A percentile compares a stretch with the other conserved stretches of the same genome.
Conservation (phyloP, 2,888 invertebrate species). For the Myopa testacea region DNA sequence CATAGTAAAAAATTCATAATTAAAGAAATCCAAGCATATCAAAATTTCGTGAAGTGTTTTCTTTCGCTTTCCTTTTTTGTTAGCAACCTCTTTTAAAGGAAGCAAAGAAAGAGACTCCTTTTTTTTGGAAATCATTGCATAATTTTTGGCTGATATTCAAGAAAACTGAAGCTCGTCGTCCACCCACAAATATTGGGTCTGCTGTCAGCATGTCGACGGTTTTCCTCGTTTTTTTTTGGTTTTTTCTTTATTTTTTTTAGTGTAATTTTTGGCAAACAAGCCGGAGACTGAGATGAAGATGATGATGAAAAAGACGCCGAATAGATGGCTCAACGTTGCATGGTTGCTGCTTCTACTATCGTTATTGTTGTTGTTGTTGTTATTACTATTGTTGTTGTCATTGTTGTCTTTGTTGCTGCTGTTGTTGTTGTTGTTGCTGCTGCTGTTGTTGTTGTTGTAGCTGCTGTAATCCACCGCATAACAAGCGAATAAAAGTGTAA, state of each 20-base stretch:
- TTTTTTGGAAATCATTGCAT: slow-evolving; percentile 13
- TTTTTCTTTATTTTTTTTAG: neutral
- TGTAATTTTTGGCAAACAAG: too few relatives aligned
- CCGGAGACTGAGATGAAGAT: too few relatives aligned
- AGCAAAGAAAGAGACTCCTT: neutral
- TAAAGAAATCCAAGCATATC: neutral
- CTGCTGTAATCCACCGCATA: slow-evolving; percentile 42
- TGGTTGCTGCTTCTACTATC: neutral
- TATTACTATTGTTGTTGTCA: neutral
- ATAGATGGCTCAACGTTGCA: too few relatives aligned
- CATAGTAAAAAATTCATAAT: neutral
- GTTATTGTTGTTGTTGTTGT: slow-evolving; percentile 26
- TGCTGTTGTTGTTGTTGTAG: slow-evolving; percentile 20
- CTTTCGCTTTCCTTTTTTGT: neutral
- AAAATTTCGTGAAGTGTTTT: neutral
- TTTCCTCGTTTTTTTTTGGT: neutral
- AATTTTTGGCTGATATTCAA: slow-evolving; percentile 46
- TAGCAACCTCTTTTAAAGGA: neutral
- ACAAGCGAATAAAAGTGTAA: slow-evolving; percentile 58
- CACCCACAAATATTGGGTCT: neutral
- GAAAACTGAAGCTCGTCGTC: slow-evolving; percentile 41
- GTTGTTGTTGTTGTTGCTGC: neutral
- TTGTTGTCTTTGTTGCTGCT: neutral
- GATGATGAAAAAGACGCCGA: too few relatives aligned
- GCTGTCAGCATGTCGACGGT: neutral